Base-by-base conservation (phyloP, 2,888 invertebrate species). In the Lasioglossum pauxillum region DNA sequence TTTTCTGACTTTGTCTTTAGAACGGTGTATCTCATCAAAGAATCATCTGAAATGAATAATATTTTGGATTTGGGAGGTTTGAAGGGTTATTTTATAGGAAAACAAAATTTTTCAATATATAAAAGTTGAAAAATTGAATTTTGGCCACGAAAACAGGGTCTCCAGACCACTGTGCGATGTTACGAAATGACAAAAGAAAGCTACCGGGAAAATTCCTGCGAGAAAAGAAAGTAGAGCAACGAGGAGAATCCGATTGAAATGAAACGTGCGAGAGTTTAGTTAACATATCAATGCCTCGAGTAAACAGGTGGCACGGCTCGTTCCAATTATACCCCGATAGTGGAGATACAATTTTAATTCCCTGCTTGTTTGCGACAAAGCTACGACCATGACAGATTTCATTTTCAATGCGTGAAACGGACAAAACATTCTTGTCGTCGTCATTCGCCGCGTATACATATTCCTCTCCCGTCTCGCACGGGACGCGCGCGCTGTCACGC, bases 361-460 rank as follows among this genome's bases (percentile, higher is more conserved):
- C 35, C 49, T 27, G 79, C 53, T 85, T 49, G 85, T 84, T 76
- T 14, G 73, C 35, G 41, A 80, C 85, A 77, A 84, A 84, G 84
- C 49, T 41, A 19, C 69, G 60, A 8, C 41, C 44, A 67, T 14
- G 73, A 74, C 60, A 75, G 84, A 85, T 76, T 85, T 85, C 64
- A 85, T 85, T 85, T 85, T 41, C 85, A 85, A 80, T 75, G 67
- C 38, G 14, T 27, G 53, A 38, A 41, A 5, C 72, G 23, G 80
- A 64, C 27, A 69, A 75, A 78, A 74, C 69, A 84, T 71, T 64
- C 71, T 60, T 85, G 69, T 74, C 53, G 74, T 69, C 60, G 35
- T 27, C 31, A 27, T 31, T 38, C 44, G n/a, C 27, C 35, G 3
- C 49, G 27, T 49, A 49, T 69, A 23, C 49, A 8, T 53, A 53